phyloP scores from a whole-genome alignment of 2,113 vertebrate species.

The Strix aluco region DNA sequence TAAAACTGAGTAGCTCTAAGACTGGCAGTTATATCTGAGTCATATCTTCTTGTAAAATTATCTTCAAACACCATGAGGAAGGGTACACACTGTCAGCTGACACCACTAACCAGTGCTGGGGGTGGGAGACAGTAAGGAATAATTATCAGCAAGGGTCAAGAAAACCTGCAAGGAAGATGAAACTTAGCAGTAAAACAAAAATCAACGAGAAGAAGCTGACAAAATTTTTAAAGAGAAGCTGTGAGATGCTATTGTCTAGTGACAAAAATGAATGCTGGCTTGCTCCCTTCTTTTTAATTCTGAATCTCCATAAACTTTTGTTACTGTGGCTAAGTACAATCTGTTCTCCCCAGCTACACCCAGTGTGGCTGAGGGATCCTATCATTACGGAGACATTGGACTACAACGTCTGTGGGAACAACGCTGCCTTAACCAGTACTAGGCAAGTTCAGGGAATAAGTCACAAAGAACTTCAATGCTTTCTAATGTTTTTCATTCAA shows the following conservation, averaged over 20 bases:
- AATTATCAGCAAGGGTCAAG: not conserved
- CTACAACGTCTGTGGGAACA: not conserved
- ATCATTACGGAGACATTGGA: not conserved
- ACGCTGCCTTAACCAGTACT: rapidly evolving
- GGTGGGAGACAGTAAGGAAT: not conserved
- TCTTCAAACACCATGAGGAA: not conserved
- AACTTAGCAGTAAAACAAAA: not conserved
- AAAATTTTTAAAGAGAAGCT: not conserved
- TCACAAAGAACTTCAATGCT: not conserved
- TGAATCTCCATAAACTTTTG: not conserved
- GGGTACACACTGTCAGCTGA: not conserved
- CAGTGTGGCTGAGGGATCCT: not conserved
- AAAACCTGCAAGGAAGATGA: not conserved
- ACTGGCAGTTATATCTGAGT: not conserved
- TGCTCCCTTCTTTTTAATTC: not conserved
- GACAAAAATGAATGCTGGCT: not conserved
- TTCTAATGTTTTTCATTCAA: not conserved
- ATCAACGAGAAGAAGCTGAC: rapidly evolving
- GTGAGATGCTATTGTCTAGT: not conserved
- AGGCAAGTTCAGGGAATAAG: not conserved
- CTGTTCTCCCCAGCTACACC: not conserved
- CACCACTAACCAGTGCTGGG: not conserved
- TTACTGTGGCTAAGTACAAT: not conserved
- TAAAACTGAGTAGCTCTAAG: not conserved
- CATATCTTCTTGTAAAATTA: not conserved